These are phyloP conservation scores for Amphiprion clarkii DNA, from an alignment of 2,797 vertebrate species.

Conservation along the genomic window DNA sequence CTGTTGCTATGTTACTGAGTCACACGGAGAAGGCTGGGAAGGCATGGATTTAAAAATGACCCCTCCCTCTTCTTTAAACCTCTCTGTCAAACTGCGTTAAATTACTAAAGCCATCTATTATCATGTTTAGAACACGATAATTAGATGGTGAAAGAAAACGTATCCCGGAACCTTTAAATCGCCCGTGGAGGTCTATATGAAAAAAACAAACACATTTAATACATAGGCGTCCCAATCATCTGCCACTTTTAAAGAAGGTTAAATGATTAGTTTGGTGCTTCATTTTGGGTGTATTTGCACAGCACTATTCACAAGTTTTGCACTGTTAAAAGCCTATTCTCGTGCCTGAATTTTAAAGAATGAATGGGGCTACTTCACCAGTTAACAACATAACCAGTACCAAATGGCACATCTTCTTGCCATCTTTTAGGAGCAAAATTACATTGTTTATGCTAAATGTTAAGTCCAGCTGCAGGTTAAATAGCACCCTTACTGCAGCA, in stretches of 20 bases:
- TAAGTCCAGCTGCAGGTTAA: not conserved
- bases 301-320: not conserved
- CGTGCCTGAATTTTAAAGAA: not conserved
- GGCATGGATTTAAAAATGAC: constrained; percentile 40
- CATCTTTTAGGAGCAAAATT: not conserved
- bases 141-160: not conserved
- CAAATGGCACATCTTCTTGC: not conserved
- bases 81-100: constrained; percentile 10
- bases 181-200: not conserved
- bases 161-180: not conserved
- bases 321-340: not conserved
- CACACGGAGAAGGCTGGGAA: constrained; percentile 22
- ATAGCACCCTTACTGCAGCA: not conserved
- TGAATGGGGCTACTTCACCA: not conserved
- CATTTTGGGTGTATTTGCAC: not conserved
- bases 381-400: no score
- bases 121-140: not conserved
- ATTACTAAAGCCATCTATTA: constrained; percentile 12
- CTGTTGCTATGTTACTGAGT: constrained; percentile 55
- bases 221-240: not conserved
- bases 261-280: not conserved
- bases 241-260: constrained; percentile 3
- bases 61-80: constrained; percentile 18
- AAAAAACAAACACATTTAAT: not conserved
- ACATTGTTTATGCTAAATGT: not conserved